Evolutionary conservation across 1,140 invertebrate species (phyloP).

Genomic region (Vanessa tameamea): DNA sequence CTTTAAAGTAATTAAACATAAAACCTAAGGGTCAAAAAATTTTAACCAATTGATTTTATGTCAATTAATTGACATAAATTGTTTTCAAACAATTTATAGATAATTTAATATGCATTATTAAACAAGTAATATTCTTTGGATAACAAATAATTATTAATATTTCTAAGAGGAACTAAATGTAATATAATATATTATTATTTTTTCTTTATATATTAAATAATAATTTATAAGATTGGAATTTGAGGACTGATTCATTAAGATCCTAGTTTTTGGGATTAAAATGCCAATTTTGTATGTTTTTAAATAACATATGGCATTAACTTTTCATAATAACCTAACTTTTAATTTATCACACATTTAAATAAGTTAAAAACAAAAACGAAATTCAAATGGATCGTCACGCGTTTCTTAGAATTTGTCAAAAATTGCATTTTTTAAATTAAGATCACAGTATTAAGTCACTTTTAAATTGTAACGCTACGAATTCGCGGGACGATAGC

Average conservation of each 20-base stretch:
- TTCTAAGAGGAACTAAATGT: constrained; percentile 78
- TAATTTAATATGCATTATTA: constrained; percentile 66
- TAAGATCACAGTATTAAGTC: constrained; percentile 81
- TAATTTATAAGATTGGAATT: constrained; percentile 47
- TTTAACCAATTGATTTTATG: constrained; percentile 57
- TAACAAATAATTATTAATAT: constrained; percentile 74
- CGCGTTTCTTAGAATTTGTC: constrained; percentile 74
- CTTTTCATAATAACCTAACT: constrained; percentile 50
- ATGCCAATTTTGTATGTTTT: constrained; percentile 67
- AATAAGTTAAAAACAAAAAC: constrained; percentile 71
- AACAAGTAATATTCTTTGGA: constrained; percentile 76
- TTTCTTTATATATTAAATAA: constrained; percentile 48
- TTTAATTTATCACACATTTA: constrained; percentile 74
- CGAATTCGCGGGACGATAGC: constrained; percentile 69
- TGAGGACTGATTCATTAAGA: constrained; percentile 42
- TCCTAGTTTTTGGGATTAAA: constrained; percentile 57
- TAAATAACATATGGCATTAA: constrained; percentile 67
- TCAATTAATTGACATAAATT: constrained; percentile 43
- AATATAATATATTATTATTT: constrained; percentile 66
- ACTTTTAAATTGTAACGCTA: constrained; percentile 76
- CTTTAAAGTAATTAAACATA: constrained; percentile 61
- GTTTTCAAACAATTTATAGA: constrained; percentile 62
- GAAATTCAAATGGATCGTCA: constrained; percentile 63
- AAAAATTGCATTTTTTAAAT: constrained; percentile 78
- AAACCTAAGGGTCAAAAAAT: constrained; percentile 48